phyloP scores from a whole-genome alignment of 1,140 invertebrate genomes.

The Drosophila truncata region DNA sequence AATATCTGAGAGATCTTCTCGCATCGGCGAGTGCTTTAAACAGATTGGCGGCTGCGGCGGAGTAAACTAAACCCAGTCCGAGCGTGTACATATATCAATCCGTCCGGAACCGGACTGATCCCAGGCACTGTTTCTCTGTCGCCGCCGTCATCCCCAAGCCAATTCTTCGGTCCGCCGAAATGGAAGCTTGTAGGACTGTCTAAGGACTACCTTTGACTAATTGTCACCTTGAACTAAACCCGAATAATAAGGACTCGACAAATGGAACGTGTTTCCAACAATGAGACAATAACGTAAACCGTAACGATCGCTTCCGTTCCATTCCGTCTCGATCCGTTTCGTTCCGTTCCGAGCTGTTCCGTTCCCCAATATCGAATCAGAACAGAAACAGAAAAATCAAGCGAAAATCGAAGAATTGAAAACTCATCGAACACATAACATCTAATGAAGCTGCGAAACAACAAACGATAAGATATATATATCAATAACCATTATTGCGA shows the following conservation, averaged over 20 bases:
- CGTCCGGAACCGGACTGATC: slow-evolving; percentile 1
- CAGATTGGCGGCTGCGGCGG: slow-evolving; percentile 6
- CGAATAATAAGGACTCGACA: slow-evolving; percentile 22
- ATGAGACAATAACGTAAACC: slow-evolving; percentile 45
- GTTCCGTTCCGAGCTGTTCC: slow-evolving; percentile 15
- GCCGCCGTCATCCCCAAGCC: slow-evolving; percentile 14
- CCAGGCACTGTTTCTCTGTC: slow-evolving; percentile 14
- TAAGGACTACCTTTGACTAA: slow-evolving; percentile 53
- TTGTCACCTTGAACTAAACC: slow-evolving; percentile 59
- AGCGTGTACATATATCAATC: slow-evolving; percentile 35
- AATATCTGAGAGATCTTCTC: slow-evolving; percentile 39
- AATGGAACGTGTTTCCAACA: slow-evolving; percentile 33
- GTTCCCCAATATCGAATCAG: slow-evolving; percentile 11
- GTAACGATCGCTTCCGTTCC: slow-evolving; percentile 46
- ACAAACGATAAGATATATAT: slow-evolving; percentile 59
- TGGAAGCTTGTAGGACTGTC: slow-evolving; percentile 45
- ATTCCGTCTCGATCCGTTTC: slow-evolving; percentile 27
- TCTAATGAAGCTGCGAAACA: slow-evolving; percentile 73
- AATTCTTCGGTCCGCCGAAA: slow-evolving; percentile 39
- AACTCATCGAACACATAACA: slow-evolving; percentile 81
- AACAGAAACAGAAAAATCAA: slow-evolving; percentile 41
- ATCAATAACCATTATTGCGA: slow-evolving; percentile 52
- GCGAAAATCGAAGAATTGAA: slow-evolving; percentile 44
- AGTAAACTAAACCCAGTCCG: slow-evolving; percentile 12
- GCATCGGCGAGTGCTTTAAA: slow-evolving; percentile 53